A percentile compares a stretch with the other conserved stretches of the same genome.
Conservation (phyloP, 2,797 vertebrate genomes). For the Micrastur ruficollis region DNA sequence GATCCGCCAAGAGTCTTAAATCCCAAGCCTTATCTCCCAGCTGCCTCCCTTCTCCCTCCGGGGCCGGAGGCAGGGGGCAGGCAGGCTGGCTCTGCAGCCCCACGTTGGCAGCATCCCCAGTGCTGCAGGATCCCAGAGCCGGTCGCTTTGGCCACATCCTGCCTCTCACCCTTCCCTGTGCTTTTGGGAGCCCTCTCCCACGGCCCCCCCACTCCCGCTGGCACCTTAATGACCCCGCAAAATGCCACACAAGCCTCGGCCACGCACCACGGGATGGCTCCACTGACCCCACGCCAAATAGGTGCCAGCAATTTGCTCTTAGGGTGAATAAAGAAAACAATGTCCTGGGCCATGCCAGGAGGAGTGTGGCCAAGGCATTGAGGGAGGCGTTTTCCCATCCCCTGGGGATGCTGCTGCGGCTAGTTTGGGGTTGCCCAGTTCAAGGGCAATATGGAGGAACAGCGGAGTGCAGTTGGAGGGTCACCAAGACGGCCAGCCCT, state of each 20-base stretch:
- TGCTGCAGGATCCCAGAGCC: fast-evolving
- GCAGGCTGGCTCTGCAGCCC: not conserved
- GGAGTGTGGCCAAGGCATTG: fast-evolving
- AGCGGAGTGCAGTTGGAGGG: not conserved
- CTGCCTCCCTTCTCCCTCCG: not conserved
- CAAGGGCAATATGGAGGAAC: not conserved
- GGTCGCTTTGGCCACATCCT: not conserved
- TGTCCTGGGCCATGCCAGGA: not conserved
- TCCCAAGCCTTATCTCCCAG: not conserved
- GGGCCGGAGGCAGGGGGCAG: not conserved
- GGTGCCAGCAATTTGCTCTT: not conserved
- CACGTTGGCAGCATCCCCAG: fast-evolving
- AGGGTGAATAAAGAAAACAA: not conserved
- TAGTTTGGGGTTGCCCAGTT: not conserved
- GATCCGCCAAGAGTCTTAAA: not conserved
- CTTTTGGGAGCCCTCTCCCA: not conserved
- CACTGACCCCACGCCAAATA: fast-evolving
- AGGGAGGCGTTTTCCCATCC: not conserved
- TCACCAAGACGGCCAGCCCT: not conserved
- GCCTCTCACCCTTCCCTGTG: not conserved
- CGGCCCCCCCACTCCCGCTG: not conserved
- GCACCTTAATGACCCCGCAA: not conserved
- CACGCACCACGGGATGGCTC: fast-evolving
- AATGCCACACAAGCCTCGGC: fast-evolving
- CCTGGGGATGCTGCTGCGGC: not conserved